These are phyloP conservation scores for Drosophila peninsularis DNA, from an alignment of 2,888 invertebrate genomes.

Conservation along the genomic window DNA sequence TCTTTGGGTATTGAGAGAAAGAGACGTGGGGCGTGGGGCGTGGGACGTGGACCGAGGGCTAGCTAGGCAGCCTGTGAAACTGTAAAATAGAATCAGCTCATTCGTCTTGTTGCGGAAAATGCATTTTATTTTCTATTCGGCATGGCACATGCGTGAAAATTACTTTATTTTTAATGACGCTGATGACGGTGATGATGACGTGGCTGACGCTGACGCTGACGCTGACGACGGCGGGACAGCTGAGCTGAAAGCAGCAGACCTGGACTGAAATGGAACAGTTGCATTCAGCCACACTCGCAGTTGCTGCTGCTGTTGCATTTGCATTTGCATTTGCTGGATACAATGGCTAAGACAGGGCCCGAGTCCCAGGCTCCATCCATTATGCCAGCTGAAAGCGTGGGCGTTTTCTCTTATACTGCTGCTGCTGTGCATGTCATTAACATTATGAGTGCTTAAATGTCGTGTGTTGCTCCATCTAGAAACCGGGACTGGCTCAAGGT, in stretches of 20 bases:
- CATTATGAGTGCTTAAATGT: slow-evolving; percentile 79
- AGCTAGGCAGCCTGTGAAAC: slow-evolving; percentile 46
- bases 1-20: neutral
- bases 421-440: slow-evolving; percentile 75
- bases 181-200: slow-evolving; percentile 24
- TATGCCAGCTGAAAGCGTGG: slow-evolving; percentile 52
- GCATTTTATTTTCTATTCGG: slow-evolving; percentile 74
- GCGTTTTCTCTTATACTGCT: slow-evolving; percentile 33
- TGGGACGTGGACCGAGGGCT: neutral
- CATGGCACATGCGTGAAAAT: slow-evolving; percentile 78
- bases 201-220: slow-evolving; percentile 2
- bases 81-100: slow-evolving; percentile 79
- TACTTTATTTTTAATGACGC: slow-evolving; percentile 79
- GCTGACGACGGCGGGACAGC: slow-evolving; percentile 7
- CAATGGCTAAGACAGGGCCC: slow-evolving; percentile 48
- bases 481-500: slow-evolving; percentile 67
- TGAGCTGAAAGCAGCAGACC: slow-evolving; percentile 19
- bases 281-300: slow-evolving; percentile 16
- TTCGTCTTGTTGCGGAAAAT: slow-evolving; percentile 80
- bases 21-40: too few species aligned
- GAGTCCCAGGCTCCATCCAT: slow-evolving; percentile 47
- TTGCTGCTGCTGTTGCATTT: slow-evolving; percentile 26
- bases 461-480: slow-evolving; percentile 22
- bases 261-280: slow-evolving; percentile 60
- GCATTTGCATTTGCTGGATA: slow-evolving; percentile 61